Percentiles rank a stretch among this genome's conserved stretches.
phyloP scores from a whole-genome alignment of 2,888 invertebrate genomes.

The Eristalinus aeneus region DNA sequence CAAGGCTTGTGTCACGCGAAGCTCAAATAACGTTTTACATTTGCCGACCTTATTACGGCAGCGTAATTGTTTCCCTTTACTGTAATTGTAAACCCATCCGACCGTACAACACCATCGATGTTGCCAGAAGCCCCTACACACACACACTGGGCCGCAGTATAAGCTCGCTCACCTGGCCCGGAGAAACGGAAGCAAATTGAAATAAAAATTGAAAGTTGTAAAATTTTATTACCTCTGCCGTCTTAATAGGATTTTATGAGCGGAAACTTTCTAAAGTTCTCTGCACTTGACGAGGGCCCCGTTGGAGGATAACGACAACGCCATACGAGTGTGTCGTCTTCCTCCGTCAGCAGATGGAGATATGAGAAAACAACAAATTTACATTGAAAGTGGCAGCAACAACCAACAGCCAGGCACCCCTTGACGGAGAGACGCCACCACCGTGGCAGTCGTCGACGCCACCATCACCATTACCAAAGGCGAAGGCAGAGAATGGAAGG shows the following conservation, averaged over 20 bases:
- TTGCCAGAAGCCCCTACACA: background rate
- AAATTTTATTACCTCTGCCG: conserved; percentile 75
- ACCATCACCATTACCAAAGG: too few relatives aligned
- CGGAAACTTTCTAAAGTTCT: conserved; percentile 61
- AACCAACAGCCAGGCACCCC: conserved; percentile 9
- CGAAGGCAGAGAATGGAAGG: background rate
- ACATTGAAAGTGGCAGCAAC: conserved; percentile 48
- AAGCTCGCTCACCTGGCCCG: background rate
- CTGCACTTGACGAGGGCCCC: conserved; percentile 19
- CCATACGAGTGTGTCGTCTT: conserved; percentile 38
- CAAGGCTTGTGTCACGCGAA: conserved; percentile 62
- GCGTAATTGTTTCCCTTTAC: conserved; percentile 56
- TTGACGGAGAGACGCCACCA: background rate
- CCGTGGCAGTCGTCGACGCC: too few relatives aligned
- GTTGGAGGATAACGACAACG: conserved; percentile 57
- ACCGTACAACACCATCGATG: conserved; percentile 6
- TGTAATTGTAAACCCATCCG: conserved; percentile 61
- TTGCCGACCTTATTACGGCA: conserved; percentile 57
- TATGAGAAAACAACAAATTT: conserved; percentile 46
- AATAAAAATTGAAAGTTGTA: conserved; percentile 79
- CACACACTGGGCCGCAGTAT: background rate
- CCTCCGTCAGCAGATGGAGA: background rate
- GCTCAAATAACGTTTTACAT: conserved; percentile 63
- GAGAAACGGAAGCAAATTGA: conserved; percentile 63
- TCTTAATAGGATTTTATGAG: conserved; percentile 68